phyloP scores from a whole-genome alignment of 2,113 vertebrate genomes.

The Camelus dromedarius region DNA sequence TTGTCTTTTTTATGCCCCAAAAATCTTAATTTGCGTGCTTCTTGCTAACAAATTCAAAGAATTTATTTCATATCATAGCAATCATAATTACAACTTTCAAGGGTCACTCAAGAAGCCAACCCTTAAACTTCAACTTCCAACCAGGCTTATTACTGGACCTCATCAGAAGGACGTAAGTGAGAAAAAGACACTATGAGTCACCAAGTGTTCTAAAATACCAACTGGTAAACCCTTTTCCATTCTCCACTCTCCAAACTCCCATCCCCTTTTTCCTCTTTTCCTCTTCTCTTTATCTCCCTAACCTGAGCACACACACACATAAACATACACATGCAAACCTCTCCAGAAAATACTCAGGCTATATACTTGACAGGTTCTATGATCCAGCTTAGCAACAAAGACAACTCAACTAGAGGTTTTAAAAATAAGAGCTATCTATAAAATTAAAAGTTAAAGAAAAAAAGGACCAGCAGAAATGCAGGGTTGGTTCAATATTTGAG shows the following conservation, averaged over 20 bases:
- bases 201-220: not conserved
- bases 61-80: not conserved
- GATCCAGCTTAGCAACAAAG: not conserved
- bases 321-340: not conserved
- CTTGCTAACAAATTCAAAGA: not conserved
- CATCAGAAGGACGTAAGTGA: not conserved
- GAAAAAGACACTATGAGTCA: not conserved
- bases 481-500: not conserved
- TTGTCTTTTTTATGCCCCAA: not conserved
- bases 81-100: not conserved
- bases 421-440: not conserved
- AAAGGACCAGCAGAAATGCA: not conserved
- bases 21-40: not conserved
- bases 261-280: not conserved
- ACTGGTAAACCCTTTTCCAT: no score
- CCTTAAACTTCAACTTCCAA: not conserved
- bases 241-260: not conserved
- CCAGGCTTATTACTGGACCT: not conserved
- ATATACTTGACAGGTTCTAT: not conserved
- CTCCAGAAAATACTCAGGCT: not conserved
- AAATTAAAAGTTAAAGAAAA: not conserved
- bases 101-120: not conserved
- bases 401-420: not conserved
- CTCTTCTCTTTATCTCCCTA: not conserved
- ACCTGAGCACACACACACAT: no score